Conservation (phyloP, 1,140 invertebrate species). For the Wasmannia auropunctata region DNA sequence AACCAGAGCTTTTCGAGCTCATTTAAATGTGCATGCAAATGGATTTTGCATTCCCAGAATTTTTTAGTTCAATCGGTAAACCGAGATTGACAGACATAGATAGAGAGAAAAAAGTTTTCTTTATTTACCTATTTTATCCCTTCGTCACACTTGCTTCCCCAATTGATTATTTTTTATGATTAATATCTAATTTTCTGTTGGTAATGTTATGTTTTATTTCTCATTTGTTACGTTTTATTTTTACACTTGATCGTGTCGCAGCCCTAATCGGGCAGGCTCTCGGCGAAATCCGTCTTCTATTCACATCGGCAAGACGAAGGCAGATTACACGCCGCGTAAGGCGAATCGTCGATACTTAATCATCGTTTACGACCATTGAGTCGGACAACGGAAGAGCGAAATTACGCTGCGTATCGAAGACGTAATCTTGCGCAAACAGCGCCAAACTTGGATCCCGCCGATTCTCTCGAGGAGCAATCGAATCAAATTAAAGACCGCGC, state of each 20-base stretch:
- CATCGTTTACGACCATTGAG: conserved; percentile 53
- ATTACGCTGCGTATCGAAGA: conserved; percentile 48
- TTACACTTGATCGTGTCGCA: not conserved
- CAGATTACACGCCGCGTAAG: conserved; percentile 47
- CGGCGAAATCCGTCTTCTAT: conserved; percentile 44
- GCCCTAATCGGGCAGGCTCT: conserved; percentile 38
- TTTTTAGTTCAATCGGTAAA: not conserved
- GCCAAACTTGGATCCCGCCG: conserved; percentile 43
- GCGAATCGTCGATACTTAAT: conserved; percentile 58
- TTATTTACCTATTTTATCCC: not conserved
- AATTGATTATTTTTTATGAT: not conserved
- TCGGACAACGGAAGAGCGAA: conserved; percentile 52
- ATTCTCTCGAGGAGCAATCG: conserved; percentile 34
- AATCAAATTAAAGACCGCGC: conserved; percentile 50
- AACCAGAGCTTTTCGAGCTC: not conserved
- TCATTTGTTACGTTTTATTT: not conserved
- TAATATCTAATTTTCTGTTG: not conserved
- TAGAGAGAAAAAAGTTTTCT: not conserved
- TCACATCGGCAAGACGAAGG: conserved; percentile 47
- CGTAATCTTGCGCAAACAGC: conserved; percentile 56
- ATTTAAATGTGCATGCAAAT: not conserved
- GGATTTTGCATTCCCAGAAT: not conserved
- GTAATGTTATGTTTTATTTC: not conserved
- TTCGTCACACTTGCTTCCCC: not conserved
- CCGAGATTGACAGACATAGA: not conserved